Conservation (phyloP, 2,888 invertebrate genomes). For the Suillia variegata region DNA sequence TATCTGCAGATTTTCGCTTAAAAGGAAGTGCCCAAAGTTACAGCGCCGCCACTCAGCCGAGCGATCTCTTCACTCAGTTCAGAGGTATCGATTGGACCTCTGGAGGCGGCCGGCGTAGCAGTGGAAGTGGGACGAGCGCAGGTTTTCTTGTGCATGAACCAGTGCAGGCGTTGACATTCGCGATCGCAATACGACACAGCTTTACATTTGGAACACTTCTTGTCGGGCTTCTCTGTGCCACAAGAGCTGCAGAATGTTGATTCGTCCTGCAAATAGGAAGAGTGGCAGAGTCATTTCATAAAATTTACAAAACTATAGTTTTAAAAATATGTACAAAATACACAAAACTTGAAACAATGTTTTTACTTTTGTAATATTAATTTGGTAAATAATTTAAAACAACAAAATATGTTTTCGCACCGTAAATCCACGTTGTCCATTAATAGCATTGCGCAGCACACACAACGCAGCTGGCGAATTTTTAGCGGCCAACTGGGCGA, state of each 20-base stretch:
- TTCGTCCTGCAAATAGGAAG: slow-evolving; percentile 60
- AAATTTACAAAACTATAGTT: too few relatives aligned
- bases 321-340: slow-evolving; percentile 24
- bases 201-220: slow-evolving; percentile 95
- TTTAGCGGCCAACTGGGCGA: slow-evolving; percentile 75
- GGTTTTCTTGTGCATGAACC: slow-evolving; percentile 88
- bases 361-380: not conserved
- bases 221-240: slow-evolving; percentile 85
- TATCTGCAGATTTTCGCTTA: too few relatives aligned
- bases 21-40: too few relatives aligned
- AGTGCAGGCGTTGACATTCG: slow-evolving; percentile 91
- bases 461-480: slow-evolving; percentile 72
- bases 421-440: slow-evolving; percentile 78
- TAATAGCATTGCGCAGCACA: slow-evolving; percentile 80
- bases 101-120: slow-evolving; percentile 43
- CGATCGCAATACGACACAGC: slow-evolving; percentile 91
- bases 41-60: too few relatives aligned
- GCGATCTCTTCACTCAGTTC: slow-evolving; percentile 45
- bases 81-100: slow-evolving; percentile 38
- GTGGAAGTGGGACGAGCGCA: slow-evolving; percentile 71
- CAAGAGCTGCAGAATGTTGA: slow-evolving; percentile 80
- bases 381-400: too few relatives aligned
- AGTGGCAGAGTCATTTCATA: too few relatives aligned
- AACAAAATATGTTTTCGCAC: too few relatives aligned
- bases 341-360: not conserved